These are phyloP conservation scores for Chaunax sp. DNA, from an alignment of 2,797 vertebrate genomes.

Conservation along the genomic window DNA sequence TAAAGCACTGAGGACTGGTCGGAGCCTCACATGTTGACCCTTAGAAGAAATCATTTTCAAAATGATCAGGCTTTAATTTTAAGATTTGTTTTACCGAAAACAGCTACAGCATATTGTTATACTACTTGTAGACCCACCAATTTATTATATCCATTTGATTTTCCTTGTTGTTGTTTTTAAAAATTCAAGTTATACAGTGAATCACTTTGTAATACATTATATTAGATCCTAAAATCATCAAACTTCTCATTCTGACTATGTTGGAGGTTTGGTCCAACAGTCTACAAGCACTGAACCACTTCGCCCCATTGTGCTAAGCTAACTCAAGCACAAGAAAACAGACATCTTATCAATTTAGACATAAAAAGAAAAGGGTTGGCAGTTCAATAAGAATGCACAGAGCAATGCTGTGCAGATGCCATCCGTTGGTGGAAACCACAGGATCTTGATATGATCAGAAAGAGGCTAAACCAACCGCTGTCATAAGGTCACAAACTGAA, in stretches of 20 bases:
- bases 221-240: background rate
- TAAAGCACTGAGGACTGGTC: conserved; percentile 71
- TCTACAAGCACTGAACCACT: background rate
- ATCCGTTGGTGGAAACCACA: conserved; percentile 60
- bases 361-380: background rate
- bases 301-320: background rate
- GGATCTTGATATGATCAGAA: background rate
- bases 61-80: background rate
- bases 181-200: background rate
- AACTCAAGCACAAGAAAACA: background rate
- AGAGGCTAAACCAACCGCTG: background rate
- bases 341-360: background rate
- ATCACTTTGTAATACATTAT: background rate
- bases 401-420: background rate
- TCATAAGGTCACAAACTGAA: fast-evolving
- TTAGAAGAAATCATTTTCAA: conserved; percentile 29
- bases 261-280: background rate
- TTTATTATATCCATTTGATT: background rate
- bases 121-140: background rate
- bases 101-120: background rate
- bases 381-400: background rate
- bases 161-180: background rate
- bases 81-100: background rate
- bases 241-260: background rate
- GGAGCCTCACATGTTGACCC: conserved; percentile 61